A percentile compares a stretch with the other conserved stretches of the same genome.
These are phyloP conservation scores for Eilema caniola DNA, from an alignment of 2,888 invertebrate species.

Conservation along the genomic window DNA sequence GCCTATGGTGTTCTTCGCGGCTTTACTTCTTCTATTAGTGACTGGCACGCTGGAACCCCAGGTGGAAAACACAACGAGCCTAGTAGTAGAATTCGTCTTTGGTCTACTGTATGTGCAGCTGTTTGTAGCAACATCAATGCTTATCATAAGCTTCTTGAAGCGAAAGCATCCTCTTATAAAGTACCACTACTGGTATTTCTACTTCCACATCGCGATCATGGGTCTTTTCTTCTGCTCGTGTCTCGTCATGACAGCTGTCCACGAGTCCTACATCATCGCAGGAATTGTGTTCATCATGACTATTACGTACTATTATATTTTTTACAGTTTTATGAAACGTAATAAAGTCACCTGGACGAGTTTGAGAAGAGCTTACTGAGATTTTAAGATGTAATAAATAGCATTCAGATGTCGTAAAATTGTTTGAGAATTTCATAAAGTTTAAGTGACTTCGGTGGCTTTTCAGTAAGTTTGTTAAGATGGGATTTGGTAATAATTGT, in stretches of 20 bases:
- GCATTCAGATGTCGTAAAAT: conserved; percentile 41
- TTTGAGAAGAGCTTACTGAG: conserved; percentile 60
- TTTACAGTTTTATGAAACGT: conserved; percentile 56
- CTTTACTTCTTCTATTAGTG: conserved; percentile 59
- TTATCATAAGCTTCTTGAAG: conserved; percentile 64
- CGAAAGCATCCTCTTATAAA: conserved; percentile 59
- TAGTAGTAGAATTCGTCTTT: conserved; percentile 67
- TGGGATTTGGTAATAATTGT: conserved; percentile 31
- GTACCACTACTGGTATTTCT: conserved; percentile 67
- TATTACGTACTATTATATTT: conserved; percentile 58
- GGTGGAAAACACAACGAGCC: conserved; percentile 48
- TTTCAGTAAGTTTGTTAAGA: conserved; percentile 36
- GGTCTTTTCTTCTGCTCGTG: conserved; percentile 58
- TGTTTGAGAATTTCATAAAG: conserved; percentile 47
- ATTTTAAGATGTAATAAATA: conserved; percentile 49
- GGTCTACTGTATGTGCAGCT: conserved; percentile 68
- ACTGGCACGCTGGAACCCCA: conserved; percentile 47
- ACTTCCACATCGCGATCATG: conserved; percentile 65
- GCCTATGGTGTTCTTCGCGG: conserved; percentile 69
- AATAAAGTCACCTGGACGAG: conserved; percentile 53
- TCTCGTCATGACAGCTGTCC: conserved; percentile 60
- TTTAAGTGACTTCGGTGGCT: conserved; percentile 41
- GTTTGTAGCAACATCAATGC: conserved; percentile 65
- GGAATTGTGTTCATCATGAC: conserved; percentile 50
- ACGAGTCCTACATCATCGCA: conserved; percentile 53